phyloP scores from a whole-genome alignment of 1,140 invertebrate species.

The Colletes gigas region DNA sequence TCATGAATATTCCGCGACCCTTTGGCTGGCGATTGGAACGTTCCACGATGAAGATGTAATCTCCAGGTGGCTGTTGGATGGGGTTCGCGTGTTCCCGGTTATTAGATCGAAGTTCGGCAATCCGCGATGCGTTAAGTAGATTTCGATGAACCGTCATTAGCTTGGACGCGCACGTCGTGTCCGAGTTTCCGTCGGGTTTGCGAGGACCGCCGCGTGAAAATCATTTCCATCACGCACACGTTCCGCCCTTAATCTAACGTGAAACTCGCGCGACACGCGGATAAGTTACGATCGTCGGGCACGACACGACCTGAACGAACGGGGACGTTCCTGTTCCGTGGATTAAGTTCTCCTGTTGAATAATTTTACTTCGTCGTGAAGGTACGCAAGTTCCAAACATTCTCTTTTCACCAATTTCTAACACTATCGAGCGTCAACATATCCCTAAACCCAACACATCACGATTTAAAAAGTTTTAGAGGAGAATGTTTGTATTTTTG shows the following conservation, averaged over 20 bases:
- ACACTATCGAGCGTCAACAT: too few species aligned
- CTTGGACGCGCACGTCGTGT: conserved; percentile 6
- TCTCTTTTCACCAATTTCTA: too few species aligned
- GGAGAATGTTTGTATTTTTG: too few species aligned
- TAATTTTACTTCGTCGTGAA: not conserved
- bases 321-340: not conserved
- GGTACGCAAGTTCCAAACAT: too few species aligned
- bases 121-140: conserved; percentile 68
- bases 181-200: conserved; percentile 20
- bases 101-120: conserved; percentile 77
- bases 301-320: conserved; percentile 22
- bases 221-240: conserved; percentile 54
- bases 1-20: conserved; percentile 13
- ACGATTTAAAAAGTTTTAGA: too few species aligned
- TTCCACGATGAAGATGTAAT: conserved; percentile 73
- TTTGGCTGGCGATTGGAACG: not conserved
- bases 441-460: too few species aligned
- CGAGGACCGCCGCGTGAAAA: conserved; percentile 37
- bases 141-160: conserved; percentile 62
- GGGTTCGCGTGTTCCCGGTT: conserved; percentile 74
- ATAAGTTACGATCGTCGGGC: conserved; percentile 44
- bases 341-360: conserved; percentile 10
- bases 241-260: conserved; percentile 32
- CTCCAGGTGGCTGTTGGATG: conserved; percentile 58
- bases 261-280: conserved; percentile 25